Base-by-base conservation (phyloP, 2,888 invertebrate species). In the Carpatolechia fugitivella region DNA sequence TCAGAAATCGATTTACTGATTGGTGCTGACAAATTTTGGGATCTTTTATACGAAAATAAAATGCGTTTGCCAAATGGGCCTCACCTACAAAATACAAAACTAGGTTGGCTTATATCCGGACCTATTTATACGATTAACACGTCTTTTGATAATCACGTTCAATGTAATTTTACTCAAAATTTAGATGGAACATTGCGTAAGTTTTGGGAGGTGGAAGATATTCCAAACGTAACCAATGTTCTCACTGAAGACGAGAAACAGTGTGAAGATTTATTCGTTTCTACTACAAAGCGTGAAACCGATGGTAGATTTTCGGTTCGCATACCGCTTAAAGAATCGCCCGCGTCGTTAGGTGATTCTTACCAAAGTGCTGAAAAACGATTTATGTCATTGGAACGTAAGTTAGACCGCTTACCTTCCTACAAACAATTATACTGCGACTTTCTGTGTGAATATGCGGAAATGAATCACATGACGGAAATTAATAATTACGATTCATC, bases 1-100 rank as follows among this genome's bases (percentile, higher is more conserved):
- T 30, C 50, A 2, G 4, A 55, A 13, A 24, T 24, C 6, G 24
- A 24, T 24, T 24, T 24, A 57, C 61, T 1, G 60, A 63, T 14
- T 31, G 24, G 24, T 24, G 24, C 24, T 24, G 24, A 24, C 55
- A 52, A 46, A 16, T 61, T 60, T 36, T 63, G 61, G 63, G 56
- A 58, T 7, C 36, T 59, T 6, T 46, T 59, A 41, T 13, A 36
- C 18, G 46, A 51, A 14, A 55, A 50, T 36, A 40, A 33, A 48
- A 57, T 58, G 18, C 38, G 54, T 7, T 50, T 56, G 31, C 2
- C 47, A 13, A 56, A 31, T 31, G 24, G 24, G 3, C 24, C 24
- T 24, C 24, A 24, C 24, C 24, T 24, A 24, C 24, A 24, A 24
- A 24, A 24, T 6, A 24, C 24, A 4, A 24, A 6, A 6, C 24